Percentiles rank a stretch among this genome's conserved stretches.
Evolutionary conservation across 2,797 vertebrate species (phyloP).

Genomic region (Oophaga sylvatica): DNA sequence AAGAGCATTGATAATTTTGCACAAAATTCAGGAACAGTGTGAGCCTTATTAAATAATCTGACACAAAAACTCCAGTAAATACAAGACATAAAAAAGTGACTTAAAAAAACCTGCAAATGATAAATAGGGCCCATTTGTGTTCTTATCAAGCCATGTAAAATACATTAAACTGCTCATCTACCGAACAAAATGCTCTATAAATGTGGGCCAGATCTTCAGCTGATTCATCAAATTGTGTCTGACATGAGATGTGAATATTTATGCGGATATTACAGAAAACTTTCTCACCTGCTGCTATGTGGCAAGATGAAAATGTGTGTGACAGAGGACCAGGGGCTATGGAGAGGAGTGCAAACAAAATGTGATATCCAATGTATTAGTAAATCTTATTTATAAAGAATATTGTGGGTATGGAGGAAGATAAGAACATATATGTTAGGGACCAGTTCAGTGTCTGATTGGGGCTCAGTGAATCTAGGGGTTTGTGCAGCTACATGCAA

Average conservation of each 20-base stretch:
- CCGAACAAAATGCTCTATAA: slow-evolving; percentile 2
- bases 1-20: too few relatives aligned
- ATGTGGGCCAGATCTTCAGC: slow-evolving; percentile 8
- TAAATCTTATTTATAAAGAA: slow-evolving; percentile 18
- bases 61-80: too few relatives aligned
- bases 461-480: too few relatives aligned
- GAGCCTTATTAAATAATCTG: too few relatives aligned
- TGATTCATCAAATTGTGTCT: slow-evolving; percentile 28
- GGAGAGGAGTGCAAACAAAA: slow-evolving; percentile 8
- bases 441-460: too few relatives aligned
- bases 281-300: slow-evolving; percentile 41
- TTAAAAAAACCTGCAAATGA: too few relatives aligned
- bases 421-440: background rate
- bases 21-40: too few relatives aligned
- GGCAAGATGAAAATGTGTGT: slow-evolving; percentile 20
- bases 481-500: too few relatives aligned
- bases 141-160: background rate
- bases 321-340: background rate
- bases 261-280: slow-evolving; percentile 20
- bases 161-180: background rate
- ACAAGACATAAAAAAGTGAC: too few relatives aligned
- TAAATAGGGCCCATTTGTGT: background rate
- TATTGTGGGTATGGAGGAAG: background rate
- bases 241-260: slow-evolving; percentile 45
- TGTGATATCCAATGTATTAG: slow-evolving; percentile 9